phyloP scores from a whole-genome alignment of 1,140 invertebrate species.

The Bombyx mandarina region DNA sequence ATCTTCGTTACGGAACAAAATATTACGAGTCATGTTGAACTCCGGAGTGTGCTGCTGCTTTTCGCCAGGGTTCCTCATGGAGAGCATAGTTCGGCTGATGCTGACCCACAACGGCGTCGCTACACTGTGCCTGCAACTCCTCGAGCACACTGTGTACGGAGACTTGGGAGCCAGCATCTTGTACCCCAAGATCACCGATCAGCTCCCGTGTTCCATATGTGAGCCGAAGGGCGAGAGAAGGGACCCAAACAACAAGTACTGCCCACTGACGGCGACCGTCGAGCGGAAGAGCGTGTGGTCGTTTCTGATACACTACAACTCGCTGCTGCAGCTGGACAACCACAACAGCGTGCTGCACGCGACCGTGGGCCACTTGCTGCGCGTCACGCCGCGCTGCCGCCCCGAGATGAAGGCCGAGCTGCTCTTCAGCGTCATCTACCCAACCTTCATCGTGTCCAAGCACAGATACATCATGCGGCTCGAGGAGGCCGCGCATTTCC shows the following conservation, averaged over 20 bases:
- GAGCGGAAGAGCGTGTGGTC: conserved; percentile 69
- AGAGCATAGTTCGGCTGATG: conserved; percentile 53
- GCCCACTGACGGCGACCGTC: conserved; percentile 38
- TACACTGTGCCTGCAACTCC: conserved; percentile 48
- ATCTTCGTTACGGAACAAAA: conserved; percentile 58
- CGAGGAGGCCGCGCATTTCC: conserved; percentile 70
- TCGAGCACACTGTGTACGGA: conserved; percentile 74
- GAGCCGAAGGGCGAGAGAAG: conserved; percentile 38
- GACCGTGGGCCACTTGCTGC: conserved; percentile 73
- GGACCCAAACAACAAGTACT: conserved; percentile 37
- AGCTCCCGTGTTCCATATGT: conserved; percentile 53
- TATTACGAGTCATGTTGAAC: conserved; percentile 71
- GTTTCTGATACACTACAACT: conserved; percentile 73
- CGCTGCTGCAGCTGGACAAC: conserved; percentile 71
- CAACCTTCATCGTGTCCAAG: conserved; percentile 73
- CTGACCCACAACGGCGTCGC: conserved; percentile 41
- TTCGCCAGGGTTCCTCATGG: conserved; percentile 62
- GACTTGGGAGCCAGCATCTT: conserved; percentile 70
- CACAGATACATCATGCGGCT: conserved; percentile 53
- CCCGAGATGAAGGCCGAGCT: conserved; percentile 72
- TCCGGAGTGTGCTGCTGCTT: conserved; percentile 78
- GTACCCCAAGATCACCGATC: conserved; percentile 36
- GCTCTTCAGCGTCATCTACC: conserved; percentile 74
- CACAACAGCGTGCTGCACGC: conserved; percentile 71
- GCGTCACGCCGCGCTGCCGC: conserved; percentile 71